Evolutionary conservation across 2,113 vertebrate genomes (phyloP).

Genomic region (Merops nubicus): DNA sequence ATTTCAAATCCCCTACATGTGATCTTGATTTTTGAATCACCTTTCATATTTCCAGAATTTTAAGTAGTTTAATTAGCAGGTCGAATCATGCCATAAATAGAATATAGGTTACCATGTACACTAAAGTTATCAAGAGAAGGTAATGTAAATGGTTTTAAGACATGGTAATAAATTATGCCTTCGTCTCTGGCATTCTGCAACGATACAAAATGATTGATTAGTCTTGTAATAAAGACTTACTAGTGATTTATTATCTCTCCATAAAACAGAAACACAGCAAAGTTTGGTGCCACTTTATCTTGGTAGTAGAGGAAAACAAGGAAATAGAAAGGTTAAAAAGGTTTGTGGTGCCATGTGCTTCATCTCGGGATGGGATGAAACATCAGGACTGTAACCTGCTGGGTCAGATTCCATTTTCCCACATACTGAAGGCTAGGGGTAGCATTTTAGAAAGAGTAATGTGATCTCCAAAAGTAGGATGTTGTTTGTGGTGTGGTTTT

Average conservation of each 20-base stretch:
- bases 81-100: neutral
- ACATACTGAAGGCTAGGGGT: neutral
- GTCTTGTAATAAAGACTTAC: neutral
- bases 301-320: neutral
- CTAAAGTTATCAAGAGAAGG: neutral
- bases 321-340: neutral
- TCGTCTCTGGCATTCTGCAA: neutral
- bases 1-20: neutral
- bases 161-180: neutral
- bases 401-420: neutral
- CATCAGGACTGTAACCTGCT: neutral
- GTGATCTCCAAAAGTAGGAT: neutral
- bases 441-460: neutral
- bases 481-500: no score
- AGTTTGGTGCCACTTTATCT: neutral
- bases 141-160: neutral
- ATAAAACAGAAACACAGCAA: neutral
- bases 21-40: neutral
- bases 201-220: neutral
- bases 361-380: neutral
- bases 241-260: slow-evolving; percentile 4
- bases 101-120: neutral
- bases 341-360: neutral
- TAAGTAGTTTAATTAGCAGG: neutral
- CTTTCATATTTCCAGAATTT: neutral